These are phyloP conservation scores for Coptodon rendalli DNA, from an alignment of 2,113 vertebrate genomes.

Conservation along the genomic window DNA sequence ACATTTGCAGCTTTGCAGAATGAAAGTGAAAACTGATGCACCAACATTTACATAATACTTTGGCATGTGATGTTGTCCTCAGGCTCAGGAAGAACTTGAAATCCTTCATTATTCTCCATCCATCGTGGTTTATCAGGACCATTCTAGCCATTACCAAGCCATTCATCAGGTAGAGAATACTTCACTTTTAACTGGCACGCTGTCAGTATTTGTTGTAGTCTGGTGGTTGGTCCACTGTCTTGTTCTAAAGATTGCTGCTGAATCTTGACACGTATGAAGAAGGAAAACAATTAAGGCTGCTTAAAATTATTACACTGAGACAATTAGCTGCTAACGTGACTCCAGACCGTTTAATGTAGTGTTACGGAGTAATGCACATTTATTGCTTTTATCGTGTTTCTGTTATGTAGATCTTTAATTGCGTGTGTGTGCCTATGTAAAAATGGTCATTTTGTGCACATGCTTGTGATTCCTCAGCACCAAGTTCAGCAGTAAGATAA, in stretches of 20 bases:
- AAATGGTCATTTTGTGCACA: neutral
- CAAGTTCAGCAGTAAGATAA: slow-evolving; percentile 98
- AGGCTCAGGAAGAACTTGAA: slow-evolving; percentile 97
- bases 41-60: neutral
- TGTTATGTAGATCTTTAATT: neutral
- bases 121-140: slow-evolving; percentile 97
- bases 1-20: neutral
- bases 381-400: neutral
- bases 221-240: neutral
- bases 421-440: neutral
- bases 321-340: neutral
- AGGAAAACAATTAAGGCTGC: neutral
- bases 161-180: slow-evolving; percentile 87
- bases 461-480: slow-evolving; percentile 70
- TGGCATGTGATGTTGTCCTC: neutral
- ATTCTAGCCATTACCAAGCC: slow-evolving; percentile 90
- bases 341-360: neutral
- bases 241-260: neutral
- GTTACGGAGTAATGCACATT: neutral
- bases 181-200: neutral
- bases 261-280: neutral
- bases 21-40: neutral
- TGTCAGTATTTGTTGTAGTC: neutral
- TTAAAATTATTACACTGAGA: neutral
- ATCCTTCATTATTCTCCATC: slow-evolving; percentile 97